Base-by-base conservation (phyloP, 2,113 vertebrate genomes). In the Ameiurus melas region DNA sequence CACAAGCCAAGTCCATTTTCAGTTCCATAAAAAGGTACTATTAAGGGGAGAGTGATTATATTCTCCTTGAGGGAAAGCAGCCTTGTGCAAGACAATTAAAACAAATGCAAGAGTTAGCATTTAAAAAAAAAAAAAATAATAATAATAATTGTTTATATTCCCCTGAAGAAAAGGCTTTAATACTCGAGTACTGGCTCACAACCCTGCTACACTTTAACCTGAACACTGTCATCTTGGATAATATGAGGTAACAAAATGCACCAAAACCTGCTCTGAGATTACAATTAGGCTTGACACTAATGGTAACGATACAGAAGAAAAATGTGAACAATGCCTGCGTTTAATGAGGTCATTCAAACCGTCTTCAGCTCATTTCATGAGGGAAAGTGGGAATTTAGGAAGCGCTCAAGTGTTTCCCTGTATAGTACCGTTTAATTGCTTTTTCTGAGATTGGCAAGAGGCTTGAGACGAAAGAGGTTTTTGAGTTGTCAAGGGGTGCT, bases 401-500 rank as follows among this genome's bases (percentile, higher is more conserved):
- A 95, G 94, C 94, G 94, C 94, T 93, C 92, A 58, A 90, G 91
- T 92, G 88, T 91, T 87, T 91, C 92, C 93, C 93, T 91, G 94
- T 93, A 92, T 93, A 93, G 94, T 91, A 92, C 94, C 90, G 90
- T 89, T 93, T 89, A 0, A 92, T 92, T 93, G 94, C 91, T 93
- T 93, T 92, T 83, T 83, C 85, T 83, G 75, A 12, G 68, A 85
- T 81, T 89, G 82, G 81, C 70, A 88, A 90, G 93, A 89, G 92
- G 92, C 85, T 81, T 25, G 55, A 88, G 87, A 91, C 81, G 83
- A 89, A 90, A 93, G 90, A 92, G 92, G 89, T 92, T 92, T 92
- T 90, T 91, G 92, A 94, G 91, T 93, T 93, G 94, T 94, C 92
- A 93, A 94, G 92, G 94, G 92, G 95, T 93, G 68, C 79, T 86